Conservation (phyloP, 2,888 invertebrate genomes). For the Notocelia uddmanniana region DNA sequence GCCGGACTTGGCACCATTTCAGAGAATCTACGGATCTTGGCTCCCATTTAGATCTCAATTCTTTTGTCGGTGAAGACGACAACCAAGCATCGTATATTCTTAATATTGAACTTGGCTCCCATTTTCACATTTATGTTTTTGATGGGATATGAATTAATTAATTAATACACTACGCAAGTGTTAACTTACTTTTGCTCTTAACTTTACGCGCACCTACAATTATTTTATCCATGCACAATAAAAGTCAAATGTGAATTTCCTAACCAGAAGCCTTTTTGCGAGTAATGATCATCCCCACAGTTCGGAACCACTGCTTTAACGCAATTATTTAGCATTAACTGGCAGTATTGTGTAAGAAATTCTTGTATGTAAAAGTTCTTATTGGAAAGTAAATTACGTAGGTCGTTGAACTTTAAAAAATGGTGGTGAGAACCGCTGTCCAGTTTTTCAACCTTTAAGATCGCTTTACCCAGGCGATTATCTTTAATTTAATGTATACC, state of each 20-base stretch:
- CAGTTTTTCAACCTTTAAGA: conserved; percentile 9
- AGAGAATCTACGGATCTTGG: no score
- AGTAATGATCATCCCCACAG: not conserved
- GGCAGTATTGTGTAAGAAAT: not conserved
- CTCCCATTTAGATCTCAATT: no score
- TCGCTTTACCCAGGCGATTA: not conserved
- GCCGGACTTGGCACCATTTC: no score
- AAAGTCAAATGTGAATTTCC: not conserved
- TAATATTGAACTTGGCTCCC: no score
- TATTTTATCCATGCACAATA: no score
- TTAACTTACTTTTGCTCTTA: no score
- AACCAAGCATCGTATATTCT: no score
- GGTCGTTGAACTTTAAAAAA: conserved; percentile 24
- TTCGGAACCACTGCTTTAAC: not conserved
- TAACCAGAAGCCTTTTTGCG: not conserved
- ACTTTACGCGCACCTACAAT: no score
- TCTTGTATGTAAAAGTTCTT: conserved; percentile 2
- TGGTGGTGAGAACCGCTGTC: conserved; percentile 1
- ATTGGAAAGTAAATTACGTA: conserved; percentile 5
- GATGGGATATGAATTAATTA: no score
- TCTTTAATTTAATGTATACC: conserved; percentile 9
- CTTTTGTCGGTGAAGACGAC: no score
- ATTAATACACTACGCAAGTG: no score
- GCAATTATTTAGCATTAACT: not conserved
- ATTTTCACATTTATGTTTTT: no score